Evolutionary conservation across 2,888 invertebrate species (phyloP), one percentile per base, ranked within the genome.

Genomic region (Stenodera caucasica): DNA sequence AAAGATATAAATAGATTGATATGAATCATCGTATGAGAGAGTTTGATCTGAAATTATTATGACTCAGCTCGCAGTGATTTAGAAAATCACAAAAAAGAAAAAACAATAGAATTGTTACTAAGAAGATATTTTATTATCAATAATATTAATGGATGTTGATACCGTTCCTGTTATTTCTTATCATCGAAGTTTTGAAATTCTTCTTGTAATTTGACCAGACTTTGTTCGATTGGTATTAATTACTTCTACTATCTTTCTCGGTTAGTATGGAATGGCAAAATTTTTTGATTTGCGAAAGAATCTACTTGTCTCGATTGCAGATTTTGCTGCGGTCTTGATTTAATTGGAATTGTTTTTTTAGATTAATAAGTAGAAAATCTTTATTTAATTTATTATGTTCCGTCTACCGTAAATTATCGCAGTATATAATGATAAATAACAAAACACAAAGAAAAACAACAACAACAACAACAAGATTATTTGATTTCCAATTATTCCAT

Each of bases 371-470:
- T 40, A 40, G 40, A 40, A 40, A 40, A 40, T 40, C 40, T 40
- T 40, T 40, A 18, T 40, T 29, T 40, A 40, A 40, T 40, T 40
- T 40, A 40, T 40, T 40, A 18, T 40, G 40, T 40, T 40, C 40
- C 18, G 18, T 40, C 18, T 40, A 40, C 40, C 40, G 40, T 40
- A 40, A 40, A 40, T 40, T 18, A 40, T 40, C 18, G 18, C 18
- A 40, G 40, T 18, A 40, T 40, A 40, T 12, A 40, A 7, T 40
- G 18, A 40, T 40, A 40, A 40, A 18, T 37, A 15, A 40, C 15
- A 40, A 15, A 40, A 15, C 14, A 37, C 14, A 15, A 8, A 4
- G 7, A 37, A 37, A 40, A 40, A 40, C 26, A 3, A 26, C 6
- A 26, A 26, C 6, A 26, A 26, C 6, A 18, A 18, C 2, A 40